Evolutionary conservation across 2,113 vertebrate genomes (phyloP), one percentile per base, ranked within the genome.

Genomic region (Mastomys natalensis): DNA sequence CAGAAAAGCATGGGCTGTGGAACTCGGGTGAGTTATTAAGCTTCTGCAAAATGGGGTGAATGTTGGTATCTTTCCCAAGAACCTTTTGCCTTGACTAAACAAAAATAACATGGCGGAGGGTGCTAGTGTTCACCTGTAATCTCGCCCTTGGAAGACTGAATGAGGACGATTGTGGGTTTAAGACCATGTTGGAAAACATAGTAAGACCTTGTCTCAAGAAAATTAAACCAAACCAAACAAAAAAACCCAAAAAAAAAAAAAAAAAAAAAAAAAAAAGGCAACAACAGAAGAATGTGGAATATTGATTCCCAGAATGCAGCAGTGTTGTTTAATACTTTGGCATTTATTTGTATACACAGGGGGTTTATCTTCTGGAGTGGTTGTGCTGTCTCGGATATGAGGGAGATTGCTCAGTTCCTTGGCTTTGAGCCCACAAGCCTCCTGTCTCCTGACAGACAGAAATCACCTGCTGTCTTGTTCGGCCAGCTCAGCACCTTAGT

Each of bases 41-140:
- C 80, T 19, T 95, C 26, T 94, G 8, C 60, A 66, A 94, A 89
- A 48, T 82, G 80, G 48, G 48, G 43, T 29, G 66, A 85, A 72
- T 19, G 45, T 66, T 53, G 19, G 3, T 77, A 13, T 60, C 70
- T 89, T 48, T 29, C 45, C 31, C 17, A 3, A 66, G 51, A 55
- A 55, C 62, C 24, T 82, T 91, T 43, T 93, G 91, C 70, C 48
- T 13, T 58, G 48, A 29, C 76, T 90, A 60, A 93, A 66, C 51
- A 53, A 94, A 51, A 87, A 86, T 48, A 53, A 68, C 48, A 37
- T 31, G 31, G 40, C 70, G 9, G 17, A 31, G 55, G 17, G 55
- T 62, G 19, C 6, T 34, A 31, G 40, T 60, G 3, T 24, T 45
- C 40, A 62, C 53, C n/a, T 76, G n/a, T 74, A 43, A 74, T 74